Evolutionary conservation across 53 echinoderm and acorn worm genomes (phyloP).

Genomic region (Antedon mediterranea): DNA sequence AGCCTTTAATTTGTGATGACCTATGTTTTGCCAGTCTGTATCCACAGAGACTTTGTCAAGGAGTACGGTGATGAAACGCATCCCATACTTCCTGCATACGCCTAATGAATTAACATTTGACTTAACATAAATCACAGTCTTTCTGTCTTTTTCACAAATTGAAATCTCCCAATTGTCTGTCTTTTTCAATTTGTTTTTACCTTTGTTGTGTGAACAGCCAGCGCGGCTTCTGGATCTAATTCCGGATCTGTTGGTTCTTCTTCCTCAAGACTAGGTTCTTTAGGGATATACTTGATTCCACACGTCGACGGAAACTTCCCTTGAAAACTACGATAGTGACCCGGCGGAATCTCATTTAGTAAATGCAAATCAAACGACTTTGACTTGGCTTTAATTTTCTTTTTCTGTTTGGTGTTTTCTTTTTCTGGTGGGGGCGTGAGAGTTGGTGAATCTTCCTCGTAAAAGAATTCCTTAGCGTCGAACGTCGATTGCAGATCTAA

Average conservation of each 20-base stretch:
- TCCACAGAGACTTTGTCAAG: no score
- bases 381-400: slow-evolving; percentile 21
- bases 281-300: slow-evolving; percentile 88
- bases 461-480: slow-evolving; percentile 1
- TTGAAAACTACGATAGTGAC: slow-evolving; percentile 78
- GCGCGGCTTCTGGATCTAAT: slow-evolving; percentile 73
- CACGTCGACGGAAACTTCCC: slow-evolving; percentile 78
- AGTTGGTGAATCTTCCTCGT: slow-evolving; percentile 12
- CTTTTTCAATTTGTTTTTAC: slow-evolving; percentile 42
- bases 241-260: slow-evolving; percentile 63
- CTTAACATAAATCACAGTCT: background rate
- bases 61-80: no score
- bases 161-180: background rate
- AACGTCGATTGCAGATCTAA: background rate
- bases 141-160: background rate
- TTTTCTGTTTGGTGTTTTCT: slow-evolving; percentile 47
- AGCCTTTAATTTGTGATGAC: no score
- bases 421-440: slow-evolving; percentile 41
- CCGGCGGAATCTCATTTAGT: slow-evolving; percentile 53
- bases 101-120: background rate
- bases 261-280: slow-evolving; percentile 72
- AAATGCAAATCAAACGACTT: background rate
- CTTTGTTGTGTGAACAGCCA: slow-evolving; percentile 70
- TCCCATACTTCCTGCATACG: background rate
- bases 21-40: no score